Conservation (phyloP, 2,113 vertebrate genomes). For the Calyptommatus sinebrachiatus region DNA sequence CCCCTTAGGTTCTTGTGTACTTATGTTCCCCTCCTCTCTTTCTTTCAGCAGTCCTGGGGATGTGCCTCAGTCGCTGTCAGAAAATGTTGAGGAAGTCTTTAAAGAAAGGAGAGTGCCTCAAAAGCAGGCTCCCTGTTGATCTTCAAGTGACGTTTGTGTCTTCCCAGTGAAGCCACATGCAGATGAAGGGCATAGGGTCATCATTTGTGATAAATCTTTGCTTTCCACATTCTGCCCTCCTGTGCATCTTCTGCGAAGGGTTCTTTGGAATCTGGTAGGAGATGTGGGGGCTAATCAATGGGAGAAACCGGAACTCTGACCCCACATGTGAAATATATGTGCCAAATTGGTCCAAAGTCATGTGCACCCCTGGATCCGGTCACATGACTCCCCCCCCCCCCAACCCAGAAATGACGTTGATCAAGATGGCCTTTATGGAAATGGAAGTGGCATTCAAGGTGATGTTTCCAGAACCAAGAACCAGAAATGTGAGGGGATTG, state of each 20-base stretch:
- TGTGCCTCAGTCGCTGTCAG: neutral
- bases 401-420: too few species aligned
- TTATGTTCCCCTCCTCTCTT: accelerated
- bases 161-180: neutral
- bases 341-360: too few species aligned
- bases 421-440: too few species aligned
- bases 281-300: too few species aligned
- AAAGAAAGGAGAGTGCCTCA: neutral
- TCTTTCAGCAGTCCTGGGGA: neutral
- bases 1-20: too few species aligned
- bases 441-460: too few species aligned
- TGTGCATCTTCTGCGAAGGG: neutral
- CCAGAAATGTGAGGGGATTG: too few species aligned
- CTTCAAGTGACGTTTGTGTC: neutral
- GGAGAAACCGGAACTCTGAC: too few species aligned
- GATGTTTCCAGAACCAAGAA: too few species aligned
- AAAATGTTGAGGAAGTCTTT: neutral
- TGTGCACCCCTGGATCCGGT: too few species aligned
- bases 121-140: neutral
- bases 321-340: too few species aligned
- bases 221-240: constrained; percentile 33
- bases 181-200: constrained; percentile 46
- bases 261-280: neutral
- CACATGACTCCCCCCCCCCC: too few species aligned
- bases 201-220: constrained; percentile 44